phyloP scores from a whole-genome alignment of 2,888 invertebrate species.

The Sialis fuliginosa region DNA sequence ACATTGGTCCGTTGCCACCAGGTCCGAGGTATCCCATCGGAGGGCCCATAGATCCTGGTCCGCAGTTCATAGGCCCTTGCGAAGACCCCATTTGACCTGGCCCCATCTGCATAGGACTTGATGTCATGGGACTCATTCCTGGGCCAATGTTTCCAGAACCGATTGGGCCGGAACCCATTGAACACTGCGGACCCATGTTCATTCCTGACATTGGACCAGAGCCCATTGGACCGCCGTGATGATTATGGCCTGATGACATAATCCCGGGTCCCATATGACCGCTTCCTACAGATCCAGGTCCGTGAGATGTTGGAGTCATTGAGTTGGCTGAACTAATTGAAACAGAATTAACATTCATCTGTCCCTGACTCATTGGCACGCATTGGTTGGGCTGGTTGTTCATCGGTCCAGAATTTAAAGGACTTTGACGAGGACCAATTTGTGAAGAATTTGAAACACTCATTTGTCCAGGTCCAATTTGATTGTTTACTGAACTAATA shows the following conservation, averaged over 20 bases:
- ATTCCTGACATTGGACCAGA: not conserved
- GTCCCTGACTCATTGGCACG: not conserved
- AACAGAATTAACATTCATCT: not conserved
- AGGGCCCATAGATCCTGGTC: slow-evolving; percentile 21
- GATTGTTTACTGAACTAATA: not conserved
- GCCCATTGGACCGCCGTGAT: not conserved
- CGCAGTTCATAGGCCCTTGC: slow-evolving; percentile 32
- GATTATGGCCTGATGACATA: not conserved
- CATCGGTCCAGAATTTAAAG: not conserved
- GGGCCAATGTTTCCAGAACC: not conserved
- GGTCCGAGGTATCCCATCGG: slow-evolving; percentile 11
- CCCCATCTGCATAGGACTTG: slow-evolving; percentile 21
- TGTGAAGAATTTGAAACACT: not conserved
- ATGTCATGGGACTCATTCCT: slow-evolving; percentile 14
- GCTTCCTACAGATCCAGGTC: not conserved
- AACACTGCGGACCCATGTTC: not conserved
- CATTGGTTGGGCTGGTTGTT: not conserved
- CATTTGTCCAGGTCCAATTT: slow-evolving; percentile 4
- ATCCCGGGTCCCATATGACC: not conserved
- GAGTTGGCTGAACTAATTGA: slow-evolving; percentile 1
- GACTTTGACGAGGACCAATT: slow-evolving; percentile 2
- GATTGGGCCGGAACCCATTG: slow-evolving; percentile 1
- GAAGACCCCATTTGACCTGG: slow-evolving; percentile 33
- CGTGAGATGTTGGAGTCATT: not conserved
- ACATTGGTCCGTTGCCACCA: slow-evolving; percentile 17